Conservation (phyloP, 2,113 vertebrate species). For the Arothron firmamentum region DNA sequence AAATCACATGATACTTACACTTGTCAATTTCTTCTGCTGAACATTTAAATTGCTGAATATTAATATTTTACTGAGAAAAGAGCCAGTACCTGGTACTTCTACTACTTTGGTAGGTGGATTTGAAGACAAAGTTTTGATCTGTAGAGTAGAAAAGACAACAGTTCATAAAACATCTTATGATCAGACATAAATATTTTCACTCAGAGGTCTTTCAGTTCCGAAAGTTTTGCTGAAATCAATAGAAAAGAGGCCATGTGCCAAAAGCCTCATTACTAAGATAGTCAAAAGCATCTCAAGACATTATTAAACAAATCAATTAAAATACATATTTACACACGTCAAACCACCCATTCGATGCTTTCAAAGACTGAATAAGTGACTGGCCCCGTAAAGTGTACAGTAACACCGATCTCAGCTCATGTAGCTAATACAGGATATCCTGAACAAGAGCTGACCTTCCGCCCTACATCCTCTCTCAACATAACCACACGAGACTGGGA, state of each 20-base stretch:
- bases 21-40: not conserved
- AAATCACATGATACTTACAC: not conserved
- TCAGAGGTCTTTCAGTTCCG: no score
- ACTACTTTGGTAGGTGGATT: slow-evolving; percentile 59
- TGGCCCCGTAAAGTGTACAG: no score
- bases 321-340: no score
- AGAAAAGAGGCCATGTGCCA: no score
- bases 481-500: not conserved
- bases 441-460: slow-evolving; percentile 55
- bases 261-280: no score
- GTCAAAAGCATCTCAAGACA: no score
- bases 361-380: not conserved
- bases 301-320: no score
- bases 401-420: not conserved
- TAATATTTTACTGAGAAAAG: not conserved
- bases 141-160: slow-evolving; percentile 19
- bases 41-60: not conserved
- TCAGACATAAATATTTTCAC: no score
- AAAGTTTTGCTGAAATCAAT: no score
- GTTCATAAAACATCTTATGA: not conserved
- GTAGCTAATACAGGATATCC: slow-evolving; percentile 71
- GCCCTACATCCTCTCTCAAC: slow-evolving; percentile 37
- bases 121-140: slow-evolving; percentile 79
- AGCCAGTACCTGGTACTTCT: slow-evolving; percentile 74
- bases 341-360: no score